A percentile compares a stretch with the other conserved stretches of the same genome.
Conservation (phyloP, 2,113 vertebrate genomes). For the Octodon degus region DNA sequence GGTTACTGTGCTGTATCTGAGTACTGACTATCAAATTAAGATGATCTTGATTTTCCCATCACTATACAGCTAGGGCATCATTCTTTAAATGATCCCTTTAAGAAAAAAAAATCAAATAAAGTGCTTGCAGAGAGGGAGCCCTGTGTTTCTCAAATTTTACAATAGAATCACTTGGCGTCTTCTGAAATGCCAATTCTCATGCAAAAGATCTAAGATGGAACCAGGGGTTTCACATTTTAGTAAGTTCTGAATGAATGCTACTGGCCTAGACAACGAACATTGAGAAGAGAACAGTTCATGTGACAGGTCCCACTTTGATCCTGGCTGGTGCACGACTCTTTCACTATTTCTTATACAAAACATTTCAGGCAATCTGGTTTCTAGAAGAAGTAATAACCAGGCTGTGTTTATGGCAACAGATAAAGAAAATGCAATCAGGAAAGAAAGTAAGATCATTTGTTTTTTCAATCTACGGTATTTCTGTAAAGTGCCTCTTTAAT, state of each 20-base stretch:
- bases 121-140: background rate
- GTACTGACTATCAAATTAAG: background rate
- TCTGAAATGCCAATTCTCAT: background rate
- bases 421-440: conserved; percentile 3
- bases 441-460: background rate
- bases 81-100: background rate
- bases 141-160: background rate
- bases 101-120: background rate
- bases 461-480: conserved; percentile 5
- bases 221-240: background rate
- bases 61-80: background rate
- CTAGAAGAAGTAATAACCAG: background rate
- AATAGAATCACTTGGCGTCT: background rate
- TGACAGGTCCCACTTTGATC: background rate
- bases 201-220: background rate
- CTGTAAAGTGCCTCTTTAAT: background rate
- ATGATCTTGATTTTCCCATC: background rate
- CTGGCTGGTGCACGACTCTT: background rate
- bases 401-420: background rate
- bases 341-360: background rate
- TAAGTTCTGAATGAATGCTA: background rate
- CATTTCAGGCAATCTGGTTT: background rate
- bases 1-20: background rate
- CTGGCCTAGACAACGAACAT: no score
- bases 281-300: background rate